Evolutionary conservation across 2,113 vertebrate genomes (phyloP).

Genomic region (Ginglymostoma cirratum): DNA sequence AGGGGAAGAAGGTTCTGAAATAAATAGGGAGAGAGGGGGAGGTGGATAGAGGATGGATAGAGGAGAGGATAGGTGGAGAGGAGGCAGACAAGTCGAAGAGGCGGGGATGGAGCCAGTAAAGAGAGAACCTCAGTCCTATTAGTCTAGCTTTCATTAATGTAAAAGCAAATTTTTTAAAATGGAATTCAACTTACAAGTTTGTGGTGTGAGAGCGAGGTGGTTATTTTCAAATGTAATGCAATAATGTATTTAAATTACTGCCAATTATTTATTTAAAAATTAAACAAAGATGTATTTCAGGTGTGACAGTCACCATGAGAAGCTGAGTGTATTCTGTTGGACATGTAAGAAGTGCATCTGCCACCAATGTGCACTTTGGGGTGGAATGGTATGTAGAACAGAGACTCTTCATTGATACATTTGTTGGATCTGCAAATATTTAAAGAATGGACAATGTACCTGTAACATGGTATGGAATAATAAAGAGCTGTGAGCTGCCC

Average conservation of each 20-base stretch:
- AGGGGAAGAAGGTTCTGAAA: no score
- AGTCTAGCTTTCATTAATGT: background rate
- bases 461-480: background rate
- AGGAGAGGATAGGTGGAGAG: no score
- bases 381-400: slow-evolving; percentile 80
- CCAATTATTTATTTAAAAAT: background rate
- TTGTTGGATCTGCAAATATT: background rate
- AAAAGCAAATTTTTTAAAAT: background rate
- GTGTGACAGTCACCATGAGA: slow-evolving; percentile 97
- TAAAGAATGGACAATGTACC: background rate
- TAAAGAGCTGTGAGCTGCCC: background rate
- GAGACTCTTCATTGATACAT: background rate
- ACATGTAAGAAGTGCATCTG: slow-evolving; percentile 99
- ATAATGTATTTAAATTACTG: background rate
- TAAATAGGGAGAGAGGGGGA: no score
- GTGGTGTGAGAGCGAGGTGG: background rate
- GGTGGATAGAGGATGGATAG: no score
- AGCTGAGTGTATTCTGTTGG: slow-evolving; percentile 98
- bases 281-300: slow-evolving; percentile 50
- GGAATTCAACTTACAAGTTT: background rate
- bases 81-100: no score
- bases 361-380: slow-evolving; percentile 97
- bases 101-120: no score
- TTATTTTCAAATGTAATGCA: background rate
- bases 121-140: background rate